A percentile compares a stretch with the other conserved stretches of the same genome.
phyloP scores from a whole-genome alignment of 2,888 invertebrate genomes.

The Drosophila anomalata region DNA sequence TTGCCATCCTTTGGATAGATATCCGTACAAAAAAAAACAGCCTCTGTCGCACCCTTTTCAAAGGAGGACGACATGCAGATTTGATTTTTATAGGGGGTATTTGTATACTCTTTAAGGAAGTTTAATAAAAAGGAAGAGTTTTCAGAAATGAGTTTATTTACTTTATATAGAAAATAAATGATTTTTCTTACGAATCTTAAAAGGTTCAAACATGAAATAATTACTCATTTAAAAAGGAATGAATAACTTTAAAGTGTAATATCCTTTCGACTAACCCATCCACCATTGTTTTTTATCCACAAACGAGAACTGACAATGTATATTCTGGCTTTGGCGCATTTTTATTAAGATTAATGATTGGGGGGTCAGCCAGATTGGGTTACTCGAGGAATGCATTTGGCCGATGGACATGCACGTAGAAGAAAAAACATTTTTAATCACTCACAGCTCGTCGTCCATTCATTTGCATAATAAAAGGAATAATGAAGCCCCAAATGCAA shows the following conservation, averaged over 20 bases:
- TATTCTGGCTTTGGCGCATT: slow-evolving; percentile 47
- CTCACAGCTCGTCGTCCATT: slow-evolving; percentile 38
- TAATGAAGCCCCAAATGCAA: slow-evolving; percentile 15
- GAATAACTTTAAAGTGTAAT: background rate
- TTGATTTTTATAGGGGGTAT: background rate
- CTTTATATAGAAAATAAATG: background rate
- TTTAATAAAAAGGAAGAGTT: background rate
- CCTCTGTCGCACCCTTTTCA: slow-evolving; percentile 73
- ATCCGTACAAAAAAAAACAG: slow-evolving; percentile 23
- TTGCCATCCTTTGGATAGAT: slow-evolving; percentile 8
- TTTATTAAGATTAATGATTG: slow-evolving; percentile 82
- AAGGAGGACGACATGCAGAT: slow-evolving; percentile 51
- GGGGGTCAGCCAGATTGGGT: slow-evolving; percentile 54
- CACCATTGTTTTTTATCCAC: slow-evolving; percentile 23
- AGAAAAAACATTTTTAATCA: slow-evolving; percentile 59
- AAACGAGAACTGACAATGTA: slow-evolving; percentile 45
- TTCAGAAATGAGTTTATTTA: background rate
- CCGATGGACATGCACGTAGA: slow-evolving; percentile 23
- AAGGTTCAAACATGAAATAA: too few species aligned
- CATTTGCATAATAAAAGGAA: slow-evolving; percentile 70
- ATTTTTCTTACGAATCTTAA: too few species aligned
- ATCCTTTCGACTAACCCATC: background rate
- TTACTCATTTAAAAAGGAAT: too few species aligned
- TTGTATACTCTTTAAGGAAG: background rate
- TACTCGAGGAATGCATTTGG: slow-evolving; percentile 51